Base-by-base conservation (phyloP, 2,113 vertebrate species). In the Trichomycterus rosablanca region DNA sequence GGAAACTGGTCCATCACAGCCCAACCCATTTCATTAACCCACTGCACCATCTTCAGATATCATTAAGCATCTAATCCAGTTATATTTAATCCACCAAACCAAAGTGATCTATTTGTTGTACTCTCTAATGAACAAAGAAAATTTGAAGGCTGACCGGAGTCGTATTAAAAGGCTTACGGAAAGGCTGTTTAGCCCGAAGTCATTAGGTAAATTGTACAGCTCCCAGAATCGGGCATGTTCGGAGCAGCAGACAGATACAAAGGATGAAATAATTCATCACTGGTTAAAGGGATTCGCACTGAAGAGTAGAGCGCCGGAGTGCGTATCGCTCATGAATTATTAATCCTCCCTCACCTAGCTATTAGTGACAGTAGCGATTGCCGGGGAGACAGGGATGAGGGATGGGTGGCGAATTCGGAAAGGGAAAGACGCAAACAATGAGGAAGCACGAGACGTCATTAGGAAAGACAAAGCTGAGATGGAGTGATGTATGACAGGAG, bases 311-410 rank as follows among this genome's bases (percentile, higher is more conserved):
- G 59, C 60, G 30, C 50, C n/a, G n/a, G n/a, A n/a, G n/a, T n/a
- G n/a, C n/a, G n/a, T n/a, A n/a, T 75, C 53, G 51, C 74, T 81
- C 59, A 66, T 82, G 76, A 84, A 88, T 85, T 82, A 82, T 84
- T 83, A 75, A 84, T 83, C 18, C 11, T 53, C 70, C 74, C 60
- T 70, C 32, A 74, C 67, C 74, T 74, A 77, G 59, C 66, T 74
- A 62, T 79, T 79, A 81, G 67, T 76, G 74, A 53, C 57, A 67
- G 76, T 68, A 76, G 28, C 26, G 18, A 59, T 45, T 20, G 53
- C 26, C 40, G 9, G 18, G 59, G 26, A 51, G 72, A 53, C 73
- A 70, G 57, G 20, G 48, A 15, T 67, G 50, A 67, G 26, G 54
- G 59, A 46, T 39, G 22, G 23, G 7, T 19, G 16, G 24, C 44